Conservation (phyloP, 2,888 invertebrate genomes). For the Drosophila hamatofila region DNA sequence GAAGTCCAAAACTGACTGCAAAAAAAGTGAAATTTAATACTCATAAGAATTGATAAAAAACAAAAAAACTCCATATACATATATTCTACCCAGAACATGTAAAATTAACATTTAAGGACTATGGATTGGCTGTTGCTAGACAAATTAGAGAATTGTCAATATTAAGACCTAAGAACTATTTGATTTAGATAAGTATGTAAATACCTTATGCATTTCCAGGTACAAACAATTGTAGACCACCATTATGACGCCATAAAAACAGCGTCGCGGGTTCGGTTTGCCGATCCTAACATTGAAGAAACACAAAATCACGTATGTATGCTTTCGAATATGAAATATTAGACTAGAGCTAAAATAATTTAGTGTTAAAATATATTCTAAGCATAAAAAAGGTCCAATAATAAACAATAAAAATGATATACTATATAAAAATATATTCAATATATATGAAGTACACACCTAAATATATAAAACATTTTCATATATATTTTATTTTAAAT, state of each 20-base stretch:
- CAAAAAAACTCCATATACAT: neutral
- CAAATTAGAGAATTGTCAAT: constrained; percentile 5
- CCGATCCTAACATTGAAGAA: constrained; percentile 87
- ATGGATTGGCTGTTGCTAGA: constrained; percentile 2
- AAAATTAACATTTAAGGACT: neutral
- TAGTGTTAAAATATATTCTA: neutral
- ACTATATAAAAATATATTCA: neutral
- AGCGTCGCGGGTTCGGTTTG: constrained; percentile 94
- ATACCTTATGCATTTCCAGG: constrained; percentile 87
- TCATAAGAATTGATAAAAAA: neutral
- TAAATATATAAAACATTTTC: neutral
- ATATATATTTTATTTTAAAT: neutral
- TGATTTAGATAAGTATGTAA: constrained; percentile 45
- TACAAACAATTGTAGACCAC: constrained; percentile 96
- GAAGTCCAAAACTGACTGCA: too few species aligned
- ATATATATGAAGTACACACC: too few species aligned
- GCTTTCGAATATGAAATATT: constrained; percentile 8
- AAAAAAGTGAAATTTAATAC: neutral
- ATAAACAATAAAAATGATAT: neutral
- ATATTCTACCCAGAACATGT: neutral
- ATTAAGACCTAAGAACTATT: constrained; percentile 4
- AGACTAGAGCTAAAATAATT: neutral
- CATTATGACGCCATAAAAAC: constrained; percentile 92
- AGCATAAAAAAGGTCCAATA: constrained; percentile 5
- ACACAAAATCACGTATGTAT: constrained; percentile 72